Base-by-base conservation (phyloP, 2,797 vertebrate species). In the Podarcis siculus region DNA sequence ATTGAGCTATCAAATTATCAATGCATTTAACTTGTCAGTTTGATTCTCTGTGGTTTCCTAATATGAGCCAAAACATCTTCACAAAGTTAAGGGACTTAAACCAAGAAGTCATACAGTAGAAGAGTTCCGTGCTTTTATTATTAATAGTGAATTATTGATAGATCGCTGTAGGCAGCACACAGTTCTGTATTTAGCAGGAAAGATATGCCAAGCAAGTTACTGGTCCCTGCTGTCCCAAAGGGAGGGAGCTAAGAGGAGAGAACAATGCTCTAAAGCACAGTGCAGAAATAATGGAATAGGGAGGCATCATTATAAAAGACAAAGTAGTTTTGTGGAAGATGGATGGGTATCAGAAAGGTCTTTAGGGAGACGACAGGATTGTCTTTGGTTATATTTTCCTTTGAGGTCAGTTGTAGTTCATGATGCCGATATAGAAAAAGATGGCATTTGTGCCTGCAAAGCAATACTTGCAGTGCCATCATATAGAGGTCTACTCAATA, bases 111-210 rank as follows among this genome's bases (percentile, higher is more conserved):
- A 79, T 55, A 87, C 55, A 89, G 66, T 82, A 92, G 73, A 89
- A 92, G 21, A 55, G 8, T 76, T 87, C 3, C 58, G 76, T 12
- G 80, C 42, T 83, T 89, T 49, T 86, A 72, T 73, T 78, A 83
- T 83, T 89, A 80, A 1, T 89, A 82, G 77, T 91, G 88, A 89
- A 89, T 92, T 91, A 72, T 73, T 91, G 85, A 86, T 93, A 90
- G 6, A 90, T 35, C 12, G 58, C 90, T 80, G 37, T 76, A 85
- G 86, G 78, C 58, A 37, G 42, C 91, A 79, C 66, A 85, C 32
- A 76, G 55, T 89, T 42, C 71, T 89, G 69, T 1, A 30, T 86
- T 64, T 73, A 90, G 82, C 27, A 71, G 55, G 27, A 85, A 8
- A n/a, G 76, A 23, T 9, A 5, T 84, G 71, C 67, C 84, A 80